Evolutionary conservation across 2,113 vertebrate genomes (phyloP), one percentile per base, ranked within the genome.

Genomic region (Callorhinus ursinus): DNA sequence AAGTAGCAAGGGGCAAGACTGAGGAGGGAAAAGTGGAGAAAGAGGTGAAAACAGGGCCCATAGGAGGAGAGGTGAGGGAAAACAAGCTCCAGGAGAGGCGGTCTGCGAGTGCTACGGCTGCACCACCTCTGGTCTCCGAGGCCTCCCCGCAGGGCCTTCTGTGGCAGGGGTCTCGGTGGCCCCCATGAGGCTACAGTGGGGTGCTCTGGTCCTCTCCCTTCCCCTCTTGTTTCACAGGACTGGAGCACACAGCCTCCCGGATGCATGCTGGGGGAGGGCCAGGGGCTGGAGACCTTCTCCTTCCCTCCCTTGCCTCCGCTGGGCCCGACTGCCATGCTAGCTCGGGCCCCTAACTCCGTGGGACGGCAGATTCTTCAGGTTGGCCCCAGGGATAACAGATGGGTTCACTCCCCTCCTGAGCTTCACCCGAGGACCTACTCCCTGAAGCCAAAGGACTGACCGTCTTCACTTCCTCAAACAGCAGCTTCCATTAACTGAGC

Each of bases 61-160:
- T 0, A 16, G 69, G 12, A 21, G 65, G 69, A 16, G 57, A 11
- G 21, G 2, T 0, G n/a, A 0, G 6, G 5, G 19, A 65, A 31
- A 28, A 42, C 42, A 18, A 53, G 49, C 65, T 85, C 57, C 49
- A 69, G 71, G 53, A 22, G 61, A 57, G 7, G n/a, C 11, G 16
- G 55, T 57, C 49, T n/a, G 31, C 77, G 1, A 16, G 24, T 0
- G 42, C 28, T n/a, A 16, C 33, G 26, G 24, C 31, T 5, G 1
- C 42, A 57, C 31, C 36, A 26, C 21, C 14, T 39, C 8, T 39
- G 39, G n/a, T 55, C 22, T 28, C 22, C 24, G 46, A 14, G 10
- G 77, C 12, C 87, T 84, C 53, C 51, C 28, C 5, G 46, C 53
- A 79, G 53, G 69, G 51, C 15, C 9, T 55, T 74, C 67, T 3